Evolutionary conservation across 2,888 invertebrate genomes (phyloP).

Genomic region (Scelioninae gen. 1): DNA sequence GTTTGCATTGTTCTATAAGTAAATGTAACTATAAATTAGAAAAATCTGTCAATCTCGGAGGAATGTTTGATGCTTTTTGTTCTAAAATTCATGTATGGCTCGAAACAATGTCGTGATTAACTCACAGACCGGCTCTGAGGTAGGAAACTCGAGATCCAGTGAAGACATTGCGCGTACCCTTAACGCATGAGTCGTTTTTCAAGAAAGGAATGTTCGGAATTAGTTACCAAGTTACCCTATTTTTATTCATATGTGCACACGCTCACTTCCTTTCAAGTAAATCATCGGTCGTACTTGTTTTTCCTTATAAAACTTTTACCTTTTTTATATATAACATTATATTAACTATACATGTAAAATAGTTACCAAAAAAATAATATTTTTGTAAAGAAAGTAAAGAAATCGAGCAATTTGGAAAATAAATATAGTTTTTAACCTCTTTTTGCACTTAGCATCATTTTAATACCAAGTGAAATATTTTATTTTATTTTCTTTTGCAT

Average conservation of each 20-base stretch:
- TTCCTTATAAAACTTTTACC: background rate
- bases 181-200: conserved; percentile 67
- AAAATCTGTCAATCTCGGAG: conserved; percentile 24
- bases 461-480: no score
- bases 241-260: conserved; percentile 53
- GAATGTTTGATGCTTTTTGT: conserved; percentile 53
- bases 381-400: no score
- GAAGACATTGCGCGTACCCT: conserved; percentile 67
- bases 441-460: no score
- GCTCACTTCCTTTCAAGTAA: conserved; percentile 34
- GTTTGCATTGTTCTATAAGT: conserved; percentile 23
- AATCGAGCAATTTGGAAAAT: no score
- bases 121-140: conserved; percentile 56
- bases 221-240: conserved; percentile 57
- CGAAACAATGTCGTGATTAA: conserved; percentile 60
- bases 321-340: no score
- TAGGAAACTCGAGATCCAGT: conserved; percentile 66
- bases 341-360: no score
- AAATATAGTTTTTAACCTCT: no score
- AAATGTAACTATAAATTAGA: conserved; percentile 27
- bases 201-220: conserved; percentile 61
- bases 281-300: background rate
- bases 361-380: no score
- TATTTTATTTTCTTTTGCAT: no score
- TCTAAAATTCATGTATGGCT: conserved; percentile 38